Percentiles rank a stretch among this genome's conserved stretches.
Evolutionary conservation across 1,140 invertebrate genomes (phyloP).

Genomic region (Anastrepha obliqua): DNA sequence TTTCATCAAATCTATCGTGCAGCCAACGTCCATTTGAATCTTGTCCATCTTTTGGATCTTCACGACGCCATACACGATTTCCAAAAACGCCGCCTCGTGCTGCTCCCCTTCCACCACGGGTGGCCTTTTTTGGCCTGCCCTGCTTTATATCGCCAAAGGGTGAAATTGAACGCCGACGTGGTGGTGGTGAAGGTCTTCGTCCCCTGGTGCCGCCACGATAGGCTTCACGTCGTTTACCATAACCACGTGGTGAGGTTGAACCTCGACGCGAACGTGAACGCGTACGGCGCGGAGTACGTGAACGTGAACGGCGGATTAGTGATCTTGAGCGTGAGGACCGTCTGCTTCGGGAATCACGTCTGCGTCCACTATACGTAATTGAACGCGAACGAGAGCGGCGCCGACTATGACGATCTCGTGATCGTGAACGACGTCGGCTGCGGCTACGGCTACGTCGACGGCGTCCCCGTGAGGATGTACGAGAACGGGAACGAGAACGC

Average conservation of each 20-base stretch:
- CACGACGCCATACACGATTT: slow-evolving; percentile 58
- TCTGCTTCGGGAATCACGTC: slow-evolving; percentile 68
- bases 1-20: slow-evolving; percentile 57
- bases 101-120: slow-evolving; percentile 42
- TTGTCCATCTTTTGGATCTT: slow-evolving; percentile 7
- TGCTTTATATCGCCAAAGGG: slow-evolving; percentile 55
- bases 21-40: slow-evolving; percentile 58
- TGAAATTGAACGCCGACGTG: slow-evolving; percentile 60
- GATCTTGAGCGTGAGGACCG: slow-evolving; percentile 50
- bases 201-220: background rate
- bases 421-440: slow-evolving; percentile 62
- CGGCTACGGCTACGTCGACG: slow-evolving; percentile 71
- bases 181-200: slow-evolving; percentile 61
- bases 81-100: slow-evolving; percentile 44
- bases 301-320: slow-evolving; percentile 58
- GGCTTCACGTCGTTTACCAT: background rate
- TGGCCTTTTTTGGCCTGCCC: slow-evolving; percentile 17
- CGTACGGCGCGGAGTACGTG: slow-evolving; percentile 57
- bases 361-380: slow-evolving; percentile 70
- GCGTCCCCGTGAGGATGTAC: slow-evolving; percentile 70
- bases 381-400: slow-evolving; percentile 70
- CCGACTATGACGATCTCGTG: slow-evolving; percentile 27
- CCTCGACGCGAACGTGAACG: slow-evolving; percentile 66
- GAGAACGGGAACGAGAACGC: slow-evolving; percentile 71
- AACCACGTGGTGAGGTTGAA: slow-evolving; percentile 58